phyloP scores from a whole-genome alignment of 2,888 invertebrate genomes.

The Chironomus riparius region DNA sequence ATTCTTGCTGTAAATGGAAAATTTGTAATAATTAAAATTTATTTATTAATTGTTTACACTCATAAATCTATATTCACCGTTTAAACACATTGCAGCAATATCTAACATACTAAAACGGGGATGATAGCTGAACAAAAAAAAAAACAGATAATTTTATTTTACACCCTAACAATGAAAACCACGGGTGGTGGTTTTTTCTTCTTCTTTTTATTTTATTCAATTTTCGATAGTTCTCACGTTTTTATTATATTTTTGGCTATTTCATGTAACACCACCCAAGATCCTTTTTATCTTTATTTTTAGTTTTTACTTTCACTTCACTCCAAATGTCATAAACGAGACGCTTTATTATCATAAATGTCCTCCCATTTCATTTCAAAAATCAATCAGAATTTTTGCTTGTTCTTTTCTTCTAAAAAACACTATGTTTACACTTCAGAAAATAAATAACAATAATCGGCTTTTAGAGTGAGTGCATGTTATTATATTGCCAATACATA shows the following conservation, averaged over 20 bases:
- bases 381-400: background rate
- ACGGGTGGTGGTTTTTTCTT: slow-evolving; percentile 9
- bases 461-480: background rate
- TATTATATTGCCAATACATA: slow-evolving; percentile 12
- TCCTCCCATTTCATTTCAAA: slow-evolving; percentile 5
- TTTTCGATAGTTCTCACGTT: background rate
- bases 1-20: too few species aligned
- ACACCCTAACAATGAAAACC: slow-evolving; percentile 3
- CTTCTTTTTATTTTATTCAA: background rate
- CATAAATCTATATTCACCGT: background rate
- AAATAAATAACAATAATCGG: background rate
- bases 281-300: background rate
- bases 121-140: background rate
- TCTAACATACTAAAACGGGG: too few species aligned
- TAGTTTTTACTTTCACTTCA: background rate
- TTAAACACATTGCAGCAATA: background rate
- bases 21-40: background rate
- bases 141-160: slow-evolving; percentile 1
- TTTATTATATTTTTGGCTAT: background rate
- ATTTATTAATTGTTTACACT: background rate
- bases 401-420: background rate
- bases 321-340: background rate
- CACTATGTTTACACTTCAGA: background rate
- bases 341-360: slow-evolving; percentile 9
- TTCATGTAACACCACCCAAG: background rate